Percentiles rank a stretch among this genome's conserved stretches.
These are phyloP conservation scores for Anas capensis DNA, from an alignment of 2,797 vertebrate species.

Conservation along the genomic window DNA sequence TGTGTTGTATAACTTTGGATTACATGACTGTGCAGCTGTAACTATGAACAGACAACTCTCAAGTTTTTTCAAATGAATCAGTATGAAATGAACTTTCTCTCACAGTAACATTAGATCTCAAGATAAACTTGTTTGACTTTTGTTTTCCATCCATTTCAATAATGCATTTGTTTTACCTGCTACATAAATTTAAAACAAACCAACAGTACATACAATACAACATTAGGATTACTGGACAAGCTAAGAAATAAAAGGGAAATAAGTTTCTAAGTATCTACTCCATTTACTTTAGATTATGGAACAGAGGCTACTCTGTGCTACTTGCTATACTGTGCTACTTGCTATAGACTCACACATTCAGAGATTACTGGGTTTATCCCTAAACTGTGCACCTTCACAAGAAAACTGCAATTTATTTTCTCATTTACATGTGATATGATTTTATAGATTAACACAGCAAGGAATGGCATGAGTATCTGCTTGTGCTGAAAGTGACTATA, in stretches of 20 bases:
- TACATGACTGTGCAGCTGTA: background rate
- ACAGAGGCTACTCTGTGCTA: background rate
- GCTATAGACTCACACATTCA: background rate
- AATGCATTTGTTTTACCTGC: background rate
- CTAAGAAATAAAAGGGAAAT: conserved; percentile 7
- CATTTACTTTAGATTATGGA: background rate
- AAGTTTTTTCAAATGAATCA: background rate
- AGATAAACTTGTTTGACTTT: background rate
- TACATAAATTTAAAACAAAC: background rate
- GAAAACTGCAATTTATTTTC: background rate
- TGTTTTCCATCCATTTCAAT: background rate
- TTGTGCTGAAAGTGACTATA: background rate
- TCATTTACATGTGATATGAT: background rate
- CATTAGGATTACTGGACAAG: background rate
- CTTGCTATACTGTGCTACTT: background rate
- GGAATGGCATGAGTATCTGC: background rate
- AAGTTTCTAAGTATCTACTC: background rate
- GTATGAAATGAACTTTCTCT: background rate
- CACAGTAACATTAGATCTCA: background rate
- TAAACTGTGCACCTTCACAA: background rate
- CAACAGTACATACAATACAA: background rate
- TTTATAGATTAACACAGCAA: background rate
- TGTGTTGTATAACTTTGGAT: background rate
- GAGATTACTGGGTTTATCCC: background rate
- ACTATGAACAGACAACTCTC: background rate